A percentile compares a stretch with the other conserved stretches of the same genome.
Evolutionary conservation across 2,113 vertebrate species (phyloP).

Genomic region (Rhipidura dahli): DNA sequence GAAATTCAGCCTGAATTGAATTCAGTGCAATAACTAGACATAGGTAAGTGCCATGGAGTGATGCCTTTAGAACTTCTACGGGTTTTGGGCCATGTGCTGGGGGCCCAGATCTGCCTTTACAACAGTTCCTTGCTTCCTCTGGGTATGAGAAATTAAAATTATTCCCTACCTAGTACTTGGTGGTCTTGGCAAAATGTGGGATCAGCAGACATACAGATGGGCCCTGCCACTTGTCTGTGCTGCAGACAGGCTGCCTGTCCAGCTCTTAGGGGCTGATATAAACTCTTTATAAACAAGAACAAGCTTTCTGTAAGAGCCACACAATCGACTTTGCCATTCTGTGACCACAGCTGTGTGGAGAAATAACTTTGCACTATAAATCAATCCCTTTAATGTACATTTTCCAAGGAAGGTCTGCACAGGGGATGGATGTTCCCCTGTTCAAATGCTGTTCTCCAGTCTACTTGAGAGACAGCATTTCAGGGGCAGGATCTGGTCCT

Average conservation of each 20-base stretch:
- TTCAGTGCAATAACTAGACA: background rate
- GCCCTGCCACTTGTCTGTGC: too few relatives aligned
- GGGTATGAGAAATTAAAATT: background rate
- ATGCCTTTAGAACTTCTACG: background rate
- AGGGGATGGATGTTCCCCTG: background rate
- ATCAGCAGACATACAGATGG: fast-evolving
- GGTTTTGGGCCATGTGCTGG: background rate
- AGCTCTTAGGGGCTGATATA: background rate
- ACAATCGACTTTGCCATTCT: background rate
- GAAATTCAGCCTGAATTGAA: background rate
- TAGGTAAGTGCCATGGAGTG: background rate
- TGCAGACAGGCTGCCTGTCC: background rate
- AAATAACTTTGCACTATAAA: background rate
- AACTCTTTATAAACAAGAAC: background rate
- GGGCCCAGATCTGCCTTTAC: background rate
- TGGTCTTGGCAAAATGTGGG: background rate
- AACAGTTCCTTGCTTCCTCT: background rate
- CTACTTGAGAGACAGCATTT: background rate
- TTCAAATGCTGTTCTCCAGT: background rate
- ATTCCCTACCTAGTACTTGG: background rate
- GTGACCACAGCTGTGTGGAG: background rate
- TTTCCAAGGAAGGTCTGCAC: background rate
- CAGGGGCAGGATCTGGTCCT: background rate
- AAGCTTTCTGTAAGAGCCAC: background rate
- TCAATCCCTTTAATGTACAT: background rate